These are phyloP conservation scores for Hyphantria cunea DNA, from an alignment of 1,140 invertebrate species.

Conservation along the genomic window DNA sequence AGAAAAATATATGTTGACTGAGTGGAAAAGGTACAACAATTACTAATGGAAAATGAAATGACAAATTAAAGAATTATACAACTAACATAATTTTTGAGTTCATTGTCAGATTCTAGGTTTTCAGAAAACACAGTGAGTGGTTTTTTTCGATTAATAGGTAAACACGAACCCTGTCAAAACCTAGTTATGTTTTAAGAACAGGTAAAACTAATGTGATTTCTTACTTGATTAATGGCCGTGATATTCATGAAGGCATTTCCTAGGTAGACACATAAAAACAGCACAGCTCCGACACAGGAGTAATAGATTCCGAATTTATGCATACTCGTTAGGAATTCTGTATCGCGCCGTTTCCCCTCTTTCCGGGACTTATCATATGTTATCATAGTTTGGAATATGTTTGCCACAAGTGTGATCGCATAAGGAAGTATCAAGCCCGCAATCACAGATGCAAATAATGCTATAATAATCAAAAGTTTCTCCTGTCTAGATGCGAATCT, in stretches of 20 bases:
- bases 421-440: conserved; percentile 43
- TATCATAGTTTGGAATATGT: conserved; percentile 49
- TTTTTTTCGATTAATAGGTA: background rate
- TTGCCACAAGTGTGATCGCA: conserved; percentile 43
- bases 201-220: background rate
- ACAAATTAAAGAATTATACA: no score
- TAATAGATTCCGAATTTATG: conserved; percentile 42
- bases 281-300: conserved; percentile 35
- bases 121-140: no score
- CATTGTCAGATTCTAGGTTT: no score
- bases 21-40: no score
- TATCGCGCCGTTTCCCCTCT: conserved; percentile 10
- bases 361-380: conserved; percentile 35
- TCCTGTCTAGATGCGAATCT: conserved; percentile 46
- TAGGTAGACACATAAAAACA: conserved; percentile 44
- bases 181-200: background rate
- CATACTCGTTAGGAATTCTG: conserved; percentile 36
- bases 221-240: conserved; percentile 54
- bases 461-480: conserved; percentile 39
- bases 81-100: no score
- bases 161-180: background rate
- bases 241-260: conserved; percentile 48
- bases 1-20: no score
- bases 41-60: no score
- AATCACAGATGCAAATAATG: conserved; percentile 34